phyloP scores from a whole-genome alignment of 1,140 invertebrate species.

The Aphidius gifuensis region DNA sequence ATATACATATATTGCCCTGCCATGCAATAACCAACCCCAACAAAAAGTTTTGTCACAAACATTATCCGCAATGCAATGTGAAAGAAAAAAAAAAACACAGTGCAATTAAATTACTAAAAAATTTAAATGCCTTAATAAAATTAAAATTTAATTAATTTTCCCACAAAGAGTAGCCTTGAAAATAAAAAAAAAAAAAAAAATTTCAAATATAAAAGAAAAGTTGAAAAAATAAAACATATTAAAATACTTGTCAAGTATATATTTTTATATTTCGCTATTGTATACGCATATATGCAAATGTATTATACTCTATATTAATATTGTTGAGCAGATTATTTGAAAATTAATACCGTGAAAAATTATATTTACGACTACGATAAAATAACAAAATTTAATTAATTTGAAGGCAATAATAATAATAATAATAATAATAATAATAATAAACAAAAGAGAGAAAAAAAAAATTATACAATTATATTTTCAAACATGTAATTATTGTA shows the following conservation, averaged over 20 bases:
- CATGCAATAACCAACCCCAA: background rate
- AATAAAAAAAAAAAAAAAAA: background rate
- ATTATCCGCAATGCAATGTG: background rate
- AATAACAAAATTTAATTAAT: too few relatives aligned
- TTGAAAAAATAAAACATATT: background rate
- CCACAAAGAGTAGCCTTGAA: slow-evolving; percentile 1
- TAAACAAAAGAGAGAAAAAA: background rate
- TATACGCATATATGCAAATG: too few relatives aligned
- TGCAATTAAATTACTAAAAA: slow-evolving; percentile 3
- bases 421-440: too few relatives aligned
- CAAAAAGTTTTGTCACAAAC: background rate
- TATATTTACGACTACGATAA: too few relatives aligned
- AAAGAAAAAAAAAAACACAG: background rate
- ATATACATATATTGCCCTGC: too few relatives aligned
- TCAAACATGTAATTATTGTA: background rate
- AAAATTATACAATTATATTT: background rate
- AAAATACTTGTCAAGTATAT: too few relatives aligned
- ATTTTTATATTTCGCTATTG: too few relatives aligned
- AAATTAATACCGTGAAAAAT: too few relatives aligned
- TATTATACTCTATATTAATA: too few relatives aligned
- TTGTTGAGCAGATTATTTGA: too few relatives aligned
- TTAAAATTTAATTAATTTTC: slow-evolving; percentile 3
- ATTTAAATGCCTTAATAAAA: slow-evolving; percentile 2
- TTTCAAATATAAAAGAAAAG: background rate
- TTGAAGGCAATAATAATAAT: too few relatives aligned